phyloP scores from a whole-genome alignment of 2,113 vertebrate genomes.

The Scopus umbretta region DNA sequence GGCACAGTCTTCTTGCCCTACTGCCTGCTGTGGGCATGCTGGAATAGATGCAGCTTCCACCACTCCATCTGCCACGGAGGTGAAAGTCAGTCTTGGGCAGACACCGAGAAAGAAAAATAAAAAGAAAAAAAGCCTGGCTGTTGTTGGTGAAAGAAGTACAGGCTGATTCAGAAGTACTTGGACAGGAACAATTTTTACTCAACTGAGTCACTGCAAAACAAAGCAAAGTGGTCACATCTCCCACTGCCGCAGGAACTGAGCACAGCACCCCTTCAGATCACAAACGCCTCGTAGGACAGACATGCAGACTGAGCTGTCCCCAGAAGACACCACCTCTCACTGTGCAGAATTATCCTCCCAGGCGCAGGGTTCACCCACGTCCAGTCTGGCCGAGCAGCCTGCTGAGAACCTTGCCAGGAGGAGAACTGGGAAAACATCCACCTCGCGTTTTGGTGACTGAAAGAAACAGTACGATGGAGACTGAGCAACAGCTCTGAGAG shows the following conservation, averaged over 20 bases:
- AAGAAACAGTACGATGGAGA: neutral
- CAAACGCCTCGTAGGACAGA: neutral
- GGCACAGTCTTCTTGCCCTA: neutral
- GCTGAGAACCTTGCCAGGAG: neutral
- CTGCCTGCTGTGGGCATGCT: neutral
- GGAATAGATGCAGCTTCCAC: neutral
- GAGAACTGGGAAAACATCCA: neutral
- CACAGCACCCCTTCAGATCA: neutral
- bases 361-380: neutral
- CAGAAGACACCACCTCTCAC: neutral
- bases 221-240: neutral
- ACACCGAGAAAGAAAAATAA: fast-evolving
- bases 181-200: neutral
- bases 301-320: neutral
- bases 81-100: neutral
- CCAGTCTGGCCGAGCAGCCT: neutral
- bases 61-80: neutral
- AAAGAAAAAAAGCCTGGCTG: neutral
- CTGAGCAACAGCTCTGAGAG: neutral
- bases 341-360: neutral
- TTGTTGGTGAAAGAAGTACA: neutral
- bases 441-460: neutral
- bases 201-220: neutral
- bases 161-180: neutral
- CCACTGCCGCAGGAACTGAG: neutral